These are phyloP conservation scores for Neolamprologus multifasciatus DNA, from an alignment of 2,797 vertebrate genomes.

Conservation along the genomic window DNA sequence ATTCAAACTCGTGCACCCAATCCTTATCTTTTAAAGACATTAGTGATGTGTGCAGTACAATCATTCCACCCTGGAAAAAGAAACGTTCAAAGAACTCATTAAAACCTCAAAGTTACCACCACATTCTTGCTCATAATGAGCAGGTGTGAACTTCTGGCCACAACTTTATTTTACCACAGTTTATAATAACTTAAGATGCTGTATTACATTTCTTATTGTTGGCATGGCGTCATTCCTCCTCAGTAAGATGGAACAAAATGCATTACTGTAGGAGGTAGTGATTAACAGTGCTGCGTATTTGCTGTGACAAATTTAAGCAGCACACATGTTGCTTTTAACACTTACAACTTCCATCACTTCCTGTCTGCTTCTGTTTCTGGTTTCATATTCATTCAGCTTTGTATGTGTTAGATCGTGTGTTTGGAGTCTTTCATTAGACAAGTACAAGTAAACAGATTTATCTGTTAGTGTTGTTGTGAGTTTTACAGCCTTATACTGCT, in stretches of 20 bases:
- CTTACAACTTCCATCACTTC: not conserved
- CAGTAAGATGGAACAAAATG: not conserved
- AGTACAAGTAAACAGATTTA: not conserved
- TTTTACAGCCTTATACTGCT: not conserved
- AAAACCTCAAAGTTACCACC: not conserved
- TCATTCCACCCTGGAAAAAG: not conserved
- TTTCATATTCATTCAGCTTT: not conserved
- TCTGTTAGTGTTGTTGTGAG: not conserved
- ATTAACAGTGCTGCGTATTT: not conserved
- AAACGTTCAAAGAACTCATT: not conserved
- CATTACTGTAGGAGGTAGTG: not conserved
- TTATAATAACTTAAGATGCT: not conserved
- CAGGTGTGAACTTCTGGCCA: not conserved
- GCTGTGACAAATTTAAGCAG: not conserved
- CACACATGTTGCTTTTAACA: not conserved
- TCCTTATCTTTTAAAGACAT: not conserved
- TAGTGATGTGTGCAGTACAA: not conserved
- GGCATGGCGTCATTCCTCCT: not conserved
- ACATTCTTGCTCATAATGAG: not conserved
- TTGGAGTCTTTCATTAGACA: not conserved
- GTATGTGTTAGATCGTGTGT: not conserved
- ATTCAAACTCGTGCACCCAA: not conserved
- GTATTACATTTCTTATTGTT: not conserved
- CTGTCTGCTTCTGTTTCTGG: not conserved
- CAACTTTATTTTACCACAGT: not conserved